Evolutionary conservation across 1,140 invertebrate species (phyloP).

Genomic region (Micrasema longulum): DNA sequence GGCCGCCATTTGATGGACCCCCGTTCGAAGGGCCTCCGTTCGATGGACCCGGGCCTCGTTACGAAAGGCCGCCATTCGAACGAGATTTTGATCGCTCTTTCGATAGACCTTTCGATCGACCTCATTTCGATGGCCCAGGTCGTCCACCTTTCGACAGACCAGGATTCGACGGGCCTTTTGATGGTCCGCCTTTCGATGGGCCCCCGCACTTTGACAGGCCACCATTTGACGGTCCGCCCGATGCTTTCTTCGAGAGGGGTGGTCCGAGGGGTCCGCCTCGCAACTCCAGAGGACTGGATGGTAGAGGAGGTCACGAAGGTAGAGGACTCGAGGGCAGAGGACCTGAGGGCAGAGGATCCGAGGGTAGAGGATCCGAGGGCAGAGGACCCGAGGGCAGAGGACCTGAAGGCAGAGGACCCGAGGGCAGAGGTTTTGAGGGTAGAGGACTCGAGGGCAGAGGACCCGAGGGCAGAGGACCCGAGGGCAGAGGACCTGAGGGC

Average conservation of each 20-base stretch:
- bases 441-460: neutral
- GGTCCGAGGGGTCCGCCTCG: slow-evolving; percentile 59
- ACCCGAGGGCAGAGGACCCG: neutral
- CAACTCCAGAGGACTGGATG: slow-evolving; percentile 34
- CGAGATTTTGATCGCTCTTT: slow-evolving; percentile 56
- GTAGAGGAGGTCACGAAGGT: slow-evolving; percentile 58
- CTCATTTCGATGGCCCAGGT: slow-evolving; percentile 44
- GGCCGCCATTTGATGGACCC: slow-evolving; percentile 57
- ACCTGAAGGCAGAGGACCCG: slow-evolving; percentile 58
- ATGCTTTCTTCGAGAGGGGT: slow-evolving; percentile 62
- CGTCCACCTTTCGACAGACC: slow-evolving; percentile 51
- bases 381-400: neutral
- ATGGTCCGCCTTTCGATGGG: slow-evolving; percentile 60
- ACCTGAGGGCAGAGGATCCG: slow-evolving; percentile 57
- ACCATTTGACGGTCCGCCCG: slow-evolving; percentile 58
- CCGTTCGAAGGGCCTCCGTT: slow-evolving; percentile 58
- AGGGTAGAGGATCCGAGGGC: slow-evolving; percentile 48
- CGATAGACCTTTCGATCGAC: slow-evolving; percentile 50
- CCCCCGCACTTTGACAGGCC: slow-evolving; percentile 56
- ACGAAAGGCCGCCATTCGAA: slow-evolving; percentile 59
- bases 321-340: slow-evolving; percentile 58
- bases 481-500: neutral
- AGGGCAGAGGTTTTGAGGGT: slow-evolving; percentile 2
- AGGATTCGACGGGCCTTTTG: too few species aligned
- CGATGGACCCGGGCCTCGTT: slow-evolving; percentile 56